Evolutionary conservation across 2,113 vertebrate genomes (phyloP), one percentile per base, ranked within the genome.

Genomic region (Etheostoma cragini): DNA sequence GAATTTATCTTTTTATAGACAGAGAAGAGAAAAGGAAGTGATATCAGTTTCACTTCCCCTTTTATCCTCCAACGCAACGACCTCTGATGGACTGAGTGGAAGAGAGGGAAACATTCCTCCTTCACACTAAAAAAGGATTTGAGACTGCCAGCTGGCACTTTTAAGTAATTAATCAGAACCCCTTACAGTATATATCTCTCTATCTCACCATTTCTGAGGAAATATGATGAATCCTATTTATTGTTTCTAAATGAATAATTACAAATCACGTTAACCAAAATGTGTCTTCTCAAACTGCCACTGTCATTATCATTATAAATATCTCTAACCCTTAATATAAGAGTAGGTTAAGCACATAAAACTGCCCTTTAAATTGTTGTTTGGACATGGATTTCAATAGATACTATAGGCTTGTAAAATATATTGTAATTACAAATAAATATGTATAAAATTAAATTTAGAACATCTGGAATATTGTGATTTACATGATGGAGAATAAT

Each of bases 21-120:
- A 33, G 26, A 42, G 14, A 52, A 24, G 21, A 61, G 12, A 70
- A 35, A 45, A 66, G 73, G 80, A 82, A 77, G 67, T 77, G 60
- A 21, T 72, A 22, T 52, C 4, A 2, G 45, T 60, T 58, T 66
- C 42, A 71, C 60, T 82, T 82, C 72, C 45, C 33, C 19, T 38
- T 58, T 65, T 11, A 1, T 49, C 4, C 24, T 6, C 54, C 12
- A 64, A 16, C 35, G 58, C 45, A 5, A 58, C 3, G 8, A 21
- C 46, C 26, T 42, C n/a, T 49, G 38, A 11, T 66, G 53, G 52
- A 77, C 52, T 21, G 60, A 60, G 60, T 19, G 70, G 70, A 50
- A 66, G 38, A 57, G 19, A 76, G 24, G 62, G 62, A 76, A 33
- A 14, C 52, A 33, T 47, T 66, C 38, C 8, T 66, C 62, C 62